Percentiles rank a stretch among this genome's conserved stretches.
These are phyloP conservation scores for Timema cristinae DNA, from an alignment of 2,888 invertebrate species.

Conservation along the genomic window DNA sequence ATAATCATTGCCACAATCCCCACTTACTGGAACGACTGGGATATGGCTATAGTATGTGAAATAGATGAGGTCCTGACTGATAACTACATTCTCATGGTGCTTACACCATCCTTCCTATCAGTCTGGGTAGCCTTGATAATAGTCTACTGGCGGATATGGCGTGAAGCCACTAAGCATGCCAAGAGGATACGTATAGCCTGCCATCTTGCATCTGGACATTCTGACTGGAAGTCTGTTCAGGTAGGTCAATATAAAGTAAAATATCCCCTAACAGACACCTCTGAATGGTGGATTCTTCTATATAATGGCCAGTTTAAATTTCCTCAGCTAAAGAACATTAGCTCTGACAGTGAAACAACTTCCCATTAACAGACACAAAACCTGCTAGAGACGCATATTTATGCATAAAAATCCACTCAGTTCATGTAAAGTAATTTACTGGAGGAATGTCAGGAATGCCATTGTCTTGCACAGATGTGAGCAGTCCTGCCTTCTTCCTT, in stretches of 20 bases:
- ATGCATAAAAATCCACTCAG: too few relatives aligned
- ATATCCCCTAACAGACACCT: too few relatives aligned
- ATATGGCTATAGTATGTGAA: conserved; percentile 58
- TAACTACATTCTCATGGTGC: conserved; percentile 45
- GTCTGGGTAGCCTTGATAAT: conserved; percentile 73
- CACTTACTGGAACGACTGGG: conserved; percentile 75
- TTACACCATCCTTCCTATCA: conserved; percentile 67
- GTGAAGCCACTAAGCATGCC: conserved; percentile 69
- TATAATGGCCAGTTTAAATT: too few relatives aligned
- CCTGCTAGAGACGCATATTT: too few relatives aligned
- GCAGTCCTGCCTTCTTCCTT: too few relatives aligned
- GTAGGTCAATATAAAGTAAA: conserved; percentile 42
- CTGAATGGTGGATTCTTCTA: too few relatives aligned
- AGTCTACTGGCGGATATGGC: conserved; percentile 73
- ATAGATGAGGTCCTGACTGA: conserved; percentile 59
- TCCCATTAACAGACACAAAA: too few relatives aligned
- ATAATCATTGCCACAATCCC: conserved; percentile 64
- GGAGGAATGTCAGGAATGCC: too few relatives aligned
- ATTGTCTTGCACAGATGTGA: too few relatives aligned
- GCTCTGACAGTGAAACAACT: too few relatives aligned
- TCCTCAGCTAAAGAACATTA: too few relatives aligned
- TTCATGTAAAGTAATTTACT: too few relatives aligned
- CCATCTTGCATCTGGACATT: conserved; percentile 50
- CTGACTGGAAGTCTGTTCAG: conserved; percentile 73
- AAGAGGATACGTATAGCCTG: conserved; percentile 58